These are phyloP conservation scores for Adineta ricciae DNA, from an alignment of 2,888 invertebrate genomes.

Conservation along the genomic window DNA sequence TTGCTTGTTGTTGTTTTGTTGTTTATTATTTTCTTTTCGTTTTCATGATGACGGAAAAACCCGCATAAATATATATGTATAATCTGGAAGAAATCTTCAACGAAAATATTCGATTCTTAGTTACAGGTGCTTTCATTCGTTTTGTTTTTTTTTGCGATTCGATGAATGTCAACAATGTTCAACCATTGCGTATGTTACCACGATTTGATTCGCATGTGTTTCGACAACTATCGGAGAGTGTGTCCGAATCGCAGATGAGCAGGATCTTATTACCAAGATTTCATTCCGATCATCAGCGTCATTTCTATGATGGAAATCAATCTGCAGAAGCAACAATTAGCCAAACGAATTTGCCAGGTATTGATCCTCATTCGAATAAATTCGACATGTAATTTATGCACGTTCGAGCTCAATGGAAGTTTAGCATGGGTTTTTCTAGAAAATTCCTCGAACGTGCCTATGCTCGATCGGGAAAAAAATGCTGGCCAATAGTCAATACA, in stretches of 20 bases:
- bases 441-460: not conserved
- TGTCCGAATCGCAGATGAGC: not conserved
- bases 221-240: not conserved
- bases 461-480: not conserved
- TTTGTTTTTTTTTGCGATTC: not conserved
- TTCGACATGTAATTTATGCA: not conserved
- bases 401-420: not conserved
- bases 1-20: slow-evolving; percentile 4
- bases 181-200: not conserved
- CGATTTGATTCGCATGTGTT: not conserved
- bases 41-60: slow-evolving; percentile 5
- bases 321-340: not conserved
- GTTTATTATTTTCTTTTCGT: slow-evolving; percentile 1
- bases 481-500: not conserved
- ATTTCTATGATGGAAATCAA: not conserved
- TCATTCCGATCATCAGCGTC: not conserved
- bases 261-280: not conserved
- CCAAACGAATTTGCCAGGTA: no score
- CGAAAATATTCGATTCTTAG: no score
- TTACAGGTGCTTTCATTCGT: not conserved
- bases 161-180: not conserved
- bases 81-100: not conserved
- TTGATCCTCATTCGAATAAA: not conserved
- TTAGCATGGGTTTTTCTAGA: not conserved
- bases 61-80: not conserved